Base-by-base conservation (phyloP, 2,113 vertebrate genomes). In the Chlorodrepanis virens region DNA sequence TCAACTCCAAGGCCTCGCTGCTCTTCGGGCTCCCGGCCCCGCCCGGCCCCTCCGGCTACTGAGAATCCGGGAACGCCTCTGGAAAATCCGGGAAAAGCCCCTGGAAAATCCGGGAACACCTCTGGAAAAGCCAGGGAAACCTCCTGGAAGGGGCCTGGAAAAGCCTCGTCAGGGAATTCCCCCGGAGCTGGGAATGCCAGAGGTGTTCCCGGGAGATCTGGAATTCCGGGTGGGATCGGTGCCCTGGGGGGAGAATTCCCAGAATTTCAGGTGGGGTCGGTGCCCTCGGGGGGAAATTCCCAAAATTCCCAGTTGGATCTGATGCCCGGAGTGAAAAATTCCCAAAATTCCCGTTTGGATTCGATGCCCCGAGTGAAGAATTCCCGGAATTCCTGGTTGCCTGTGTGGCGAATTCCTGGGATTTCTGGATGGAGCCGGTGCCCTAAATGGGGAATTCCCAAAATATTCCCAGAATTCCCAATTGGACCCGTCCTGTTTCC, bases 351-450 rank as follows among this genome's bases (percentile, higher is more conserved):
- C 8, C 2, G 2, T 0, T 28, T 8, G 7, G 44, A 27, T 69
- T 4, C 2, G 10, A 18, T 24, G 5, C 20, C 28, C 49, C 16
- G 14, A 31, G 47, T 6, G 47, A 11, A 8, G 16, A 64, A 64
- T 44, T 33, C 39, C 39, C 1, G 3, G 10, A 65, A 44, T 65
- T 65, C 28, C 20, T 3, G 12, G 0, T n/a, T 3, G 5, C 14
- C 67, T 12, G 67, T 33, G 28, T 24, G 37, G 8, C 18, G 20
- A 12, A 54, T 31, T 54, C 53, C 53, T 31, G 29, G 53, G 8
- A 54, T 31, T 31, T 31, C 53, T 54, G 53, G 53, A 5, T 54
- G 28, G 29, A 31, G 12, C 18, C 11, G 3, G 29, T 33, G 53
- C 29, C 29, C 53, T 6, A 29, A 33, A 29, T 8, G 8, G 19